Base-by-base conservation (phyloP, 2,113 vertebrate genomes). In the Gobiocypris rarus region DNA sequence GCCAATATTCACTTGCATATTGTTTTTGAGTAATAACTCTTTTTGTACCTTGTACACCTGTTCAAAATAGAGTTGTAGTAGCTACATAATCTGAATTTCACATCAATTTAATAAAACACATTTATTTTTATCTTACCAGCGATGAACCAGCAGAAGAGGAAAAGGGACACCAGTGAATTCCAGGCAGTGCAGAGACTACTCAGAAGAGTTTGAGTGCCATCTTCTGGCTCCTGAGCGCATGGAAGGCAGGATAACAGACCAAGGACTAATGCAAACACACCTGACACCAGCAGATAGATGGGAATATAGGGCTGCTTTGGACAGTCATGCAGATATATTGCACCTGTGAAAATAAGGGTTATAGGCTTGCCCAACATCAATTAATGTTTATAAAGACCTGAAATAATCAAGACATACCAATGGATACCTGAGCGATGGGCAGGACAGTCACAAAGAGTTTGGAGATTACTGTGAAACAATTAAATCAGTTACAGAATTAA, bases 81-180 rank as follows among this genome's bases (percentile, higher is more conserved):
- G 26, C 61, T 31, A 63, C 5, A 63, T 31, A 28, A 31, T 14
- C 14, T 7, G 2, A 15, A 63, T 31, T 31, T 28, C 0, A 70
- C 7, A 43, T 70, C 2, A n/a, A n/a, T 7, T 34, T 22, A 9
- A 14, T 41, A 70, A 9, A 28, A 74, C 7, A 74, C 7, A 31
- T 31, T 31, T 31, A 31, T 2, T 31, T 19, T 19, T 31, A 2
- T n/a, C 71, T 84, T 76, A 90, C 90, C 90, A 45, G 89, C 73
- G 9, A 91, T 91, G 15, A 90, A 91, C 90, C 90, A 91, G 84
- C 88, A 89, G 79, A 89, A 90, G 43, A 91, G 88, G 77, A 91
- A 91, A 22, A 90, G 81, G 2, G 88, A 85, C 14, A 89, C 50
- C 6, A 91, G 80, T 31, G 89, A 90, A 71, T 89, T 91, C 89